Conservation (phyloP, 1,140 invertebrate species). For the Pissodes strobi region DNA sequence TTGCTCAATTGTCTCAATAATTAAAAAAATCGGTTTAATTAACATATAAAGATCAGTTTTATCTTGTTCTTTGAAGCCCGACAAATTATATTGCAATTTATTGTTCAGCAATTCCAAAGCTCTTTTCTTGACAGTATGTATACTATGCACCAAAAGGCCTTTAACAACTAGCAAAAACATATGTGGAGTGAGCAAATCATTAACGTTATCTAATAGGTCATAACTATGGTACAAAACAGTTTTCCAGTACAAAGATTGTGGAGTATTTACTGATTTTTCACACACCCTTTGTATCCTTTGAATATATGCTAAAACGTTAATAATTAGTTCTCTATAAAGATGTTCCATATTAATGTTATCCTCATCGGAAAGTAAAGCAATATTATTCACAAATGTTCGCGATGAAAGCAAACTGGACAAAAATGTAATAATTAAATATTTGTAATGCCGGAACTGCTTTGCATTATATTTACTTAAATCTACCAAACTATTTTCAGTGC, state of each 20-base stretch:
- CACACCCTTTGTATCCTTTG: constrained; percentile 64
- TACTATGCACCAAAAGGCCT: constrained; percentile 69
- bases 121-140: constrained; percentile 74
- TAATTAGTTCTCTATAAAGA: constrained; percentile 69
- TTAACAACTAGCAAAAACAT: constrained; percentile 79
- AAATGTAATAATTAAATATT: constrained; percentile 75
- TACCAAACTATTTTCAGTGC: constrained; percentile 62
- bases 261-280: constrained; percentile 59
- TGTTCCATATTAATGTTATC: constrained; percentile 61
- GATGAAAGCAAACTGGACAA: constrained; percentile 69
- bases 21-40: constrained; percentile 64
- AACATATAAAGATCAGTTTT: constrained; percentile 60
- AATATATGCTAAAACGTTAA: constrained; percentile 69
- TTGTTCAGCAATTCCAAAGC: constrained; percentile 82
- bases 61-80: constrained; percentile 62
- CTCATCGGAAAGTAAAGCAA: constrained; percentile 57
- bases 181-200: constrained; percentile 74
- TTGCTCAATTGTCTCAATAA: constrained; percentile 65
- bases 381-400: constrained; percentile 69
- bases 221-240: constrained; percentile 76
- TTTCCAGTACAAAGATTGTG: constrained; percentile 77
- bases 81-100: constrained; percentile 71
- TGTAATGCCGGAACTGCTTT: constrained; percentile 81
- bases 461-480: constrained; percentile 52
- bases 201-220: constrained; percentile 76